Percentiles rank a stretch among this genome's conserved stretches.
phyloP scores from a whole-genome alignment of 2,797 vertebrate genomes.

The Tachyglossus aculeatus region DNA sequence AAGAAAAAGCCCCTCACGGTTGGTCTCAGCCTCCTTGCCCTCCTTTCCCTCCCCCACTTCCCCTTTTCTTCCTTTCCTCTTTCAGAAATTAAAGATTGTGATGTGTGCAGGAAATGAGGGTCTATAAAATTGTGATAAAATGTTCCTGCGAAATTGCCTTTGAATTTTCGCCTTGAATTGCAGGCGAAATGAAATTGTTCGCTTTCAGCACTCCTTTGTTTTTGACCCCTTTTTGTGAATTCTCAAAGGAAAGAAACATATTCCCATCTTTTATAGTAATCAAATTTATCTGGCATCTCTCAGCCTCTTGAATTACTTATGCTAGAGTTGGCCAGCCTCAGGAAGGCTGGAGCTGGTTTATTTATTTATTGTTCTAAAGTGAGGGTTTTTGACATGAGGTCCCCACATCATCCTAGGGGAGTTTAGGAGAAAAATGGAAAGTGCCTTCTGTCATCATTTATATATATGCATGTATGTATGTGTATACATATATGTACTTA shows the following conservation, averaged over 20 bases:
- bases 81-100: constrained; percentile 72
- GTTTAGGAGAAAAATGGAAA: constrained; percentile 55
- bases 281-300: constrained; percentile 87
- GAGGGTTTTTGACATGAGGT: constrained; percentile 84
- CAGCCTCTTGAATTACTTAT: constrained; percentile 84
- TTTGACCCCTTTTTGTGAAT: constrained; percentile 85
- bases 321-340: constrained; percentile 80
- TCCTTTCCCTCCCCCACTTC: constrained; percentile 34
- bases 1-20: constrained; percentile 62
- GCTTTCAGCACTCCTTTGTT: constrained; percentile 80
- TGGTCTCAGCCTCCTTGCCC: constrained; percentile 51
- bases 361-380: constrained; percentile 85
- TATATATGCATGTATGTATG: too few relatives aligned
- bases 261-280: constrained; percentile 94
- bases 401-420: constrained; percentile 68
- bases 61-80: constrained; percentile 55
- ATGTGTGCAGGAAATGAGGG: constrained; percentile 71
- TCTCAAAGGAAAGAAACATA: constrained; percentile 84
- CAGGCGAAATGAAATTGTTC: constrained; percentile 78
- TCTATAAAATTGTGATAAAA: constrained; percentile 76
- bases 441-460: constrained; percentile 55
- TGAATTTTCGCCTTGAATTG: constrained; percentile 77
- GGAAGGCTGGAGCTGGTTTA: constrained; percentile 77
- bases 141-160: constrained; percentile 70
- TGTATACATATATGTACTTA: too few relatives aligned